These are phyloP conservation scores for Lepidothrix coronata DNA, from an alignment of 2,113 vertebrate genomes.

Conservation along the genomic window DNA sequence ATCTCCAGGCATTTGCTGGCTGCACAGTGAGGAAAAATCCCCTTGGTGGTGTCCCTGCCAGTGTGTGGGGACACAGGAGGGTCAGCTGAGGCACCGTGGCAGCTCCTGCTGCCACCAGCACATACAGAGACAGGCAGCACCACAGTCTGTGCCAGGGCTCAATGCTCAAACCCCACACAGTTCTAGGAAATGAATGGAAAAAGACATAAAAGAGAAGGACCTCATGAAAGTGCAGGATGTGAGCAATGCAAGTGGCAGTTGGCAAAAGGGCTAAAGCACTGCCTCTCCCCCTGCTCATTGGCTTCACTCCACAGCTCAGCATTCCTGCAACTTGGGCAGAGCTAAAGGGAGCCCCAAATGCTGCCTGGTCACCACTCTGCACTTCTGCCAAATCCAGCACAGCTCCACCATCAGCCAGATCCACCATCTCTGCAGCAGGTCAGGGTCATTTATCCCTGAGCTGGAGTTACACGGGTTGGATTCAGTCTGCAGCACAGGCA, in stretches of 20 bases:
- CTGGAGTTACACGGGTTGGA: neutral
- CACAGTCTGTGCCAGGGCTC: neutral
- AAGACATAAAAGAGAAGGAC: neutral
- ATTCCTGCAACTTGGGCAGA: neutral
- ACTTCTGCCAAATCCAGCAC: neutral
- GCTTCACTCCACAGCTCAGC: neutral
- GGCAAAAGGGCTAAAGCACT: neutral
- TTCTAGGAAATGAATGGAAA: conserved; percentile 25
- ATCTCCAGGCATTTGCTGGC: neutral
- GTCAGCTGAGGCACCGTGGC: neutral
- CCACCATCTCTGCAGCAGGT: neutral
- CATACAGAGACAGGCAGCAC: neutral
- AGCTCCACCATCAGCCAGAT: neutral
- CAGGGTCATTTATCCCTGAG: neutral
- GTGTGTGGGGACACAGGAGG: neutral
- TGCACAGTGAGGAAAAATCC: neutral
- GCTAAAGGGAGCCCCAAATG: neutral
- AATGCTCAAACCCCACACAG: conserved; percentile 17
- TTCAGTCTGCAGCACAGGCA: neutral
- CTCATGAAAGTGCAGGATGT: conserved; percentile 5
- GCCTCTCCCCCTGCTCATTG: neutral
- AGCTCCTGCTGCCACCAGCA: neutral
- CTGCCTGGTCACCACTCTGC: neutral
- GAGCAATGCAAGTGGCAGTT: neutral
- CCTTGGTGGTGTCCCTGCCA: neutral